phyloP scores from a whole-genome alignment of 2,888 invertebrate genomes.

The Panopea generosa region DNA sequence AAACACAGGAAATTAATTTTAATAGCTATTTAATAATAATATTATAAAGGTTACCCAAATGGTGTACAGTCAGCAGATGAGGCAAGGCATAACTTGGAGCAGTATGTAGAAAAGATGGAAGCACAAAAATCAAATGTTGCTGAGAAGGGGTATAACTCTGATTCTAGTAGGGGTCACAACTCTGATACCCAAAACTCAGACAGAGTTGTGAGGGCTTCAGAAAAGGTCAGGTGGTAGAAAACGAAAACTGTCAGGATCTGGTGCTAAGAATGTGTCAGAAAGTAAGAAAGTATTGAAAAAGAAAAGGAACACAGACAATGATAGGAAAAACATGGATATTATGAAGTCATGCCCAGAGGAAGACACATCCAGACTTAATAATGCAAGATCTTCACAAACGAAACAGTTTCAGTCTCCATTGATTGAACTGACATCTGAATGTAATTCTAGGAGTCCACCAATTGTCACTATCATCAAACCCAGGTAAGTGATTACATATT shows the following conservation, averaged over 20 bases:
- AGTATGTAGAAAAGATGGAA: constrained; percentile 20
- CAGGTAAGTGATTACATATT: neutral
- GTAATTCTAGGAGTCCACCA: neutral
- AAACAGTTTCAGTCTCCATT: neutral
- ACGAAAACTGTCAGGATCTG: too few relatives aligned
- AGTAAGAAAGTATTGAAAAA: too few relatives aligned
- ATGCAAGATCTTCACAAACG: too few relatives aligned
- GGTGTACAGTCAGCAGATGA: constrained; percentile 59
- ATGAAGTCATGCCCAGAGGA: too few relatives aligned
- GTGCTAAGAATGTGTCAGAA: too few relatives aligned
- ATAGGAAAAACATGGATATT: too few relatives aligned
- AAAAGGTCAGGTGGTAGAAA: too few relatives aligned
- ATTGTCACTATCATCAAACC: constrained; percentile 4
- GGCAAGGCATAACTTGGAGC: constrained; percentile 29
- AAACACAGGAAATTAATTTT: neutral
- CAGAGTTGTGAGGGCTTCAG: too few relatives aligned
- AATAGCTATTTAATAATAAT: neutral
- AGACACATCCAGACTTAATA: too few relatives aligned
- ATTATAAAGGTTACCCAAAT: constrained; percentile 34
- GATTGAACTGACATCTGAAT: neutral
- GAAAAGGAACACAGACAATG: too few relatives aligned
- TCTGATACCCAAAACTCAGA: neutral
- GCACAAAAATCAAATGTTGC: neutral
- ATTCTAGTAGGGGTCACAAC: neutral
- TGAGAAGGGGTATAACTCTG: neutral